These are phyloP conservation scores for Acronicta leporina DNA, from an alignment of 2,888 invertebrate species.

Conservation along the genomic window DNA sequence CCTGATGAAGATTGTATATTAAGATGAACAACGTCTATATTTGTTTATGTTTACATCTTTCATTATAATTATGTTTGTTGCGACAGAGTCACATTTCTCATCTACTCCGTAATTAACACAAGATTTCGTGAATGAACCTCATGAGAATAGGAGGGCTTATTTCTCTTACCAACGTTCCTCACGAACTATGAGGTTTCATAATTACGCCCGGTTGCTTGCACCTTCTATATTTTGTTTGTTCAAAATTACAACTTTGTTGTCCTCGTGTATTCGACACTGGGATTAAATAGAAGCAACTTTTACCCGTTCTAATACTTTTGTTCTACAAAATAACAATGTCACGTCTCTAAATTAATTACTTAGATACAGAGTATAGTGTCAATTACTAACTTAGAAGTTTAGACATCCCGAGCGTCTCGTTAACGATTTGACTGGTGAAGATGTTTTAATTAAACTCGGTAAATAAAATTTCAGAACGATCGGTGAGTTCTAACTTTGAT, in stretches of 20 bases:
- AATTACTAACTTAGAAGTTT: constrained; percentile 38
- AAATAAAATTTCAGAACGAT: constrained; percentile 29
- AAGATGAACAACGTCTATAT: too few relatives aligned
- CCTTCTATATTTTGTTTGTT: constrained; percentile 17
- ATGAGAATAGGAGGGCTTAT: not conserved
- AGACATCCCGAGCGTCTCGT: constrained; percentile 31
- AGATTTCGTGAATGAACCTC: not conserved
- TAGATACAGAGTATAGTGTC: constrained; percentile 16
- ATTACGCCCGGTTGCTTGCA: constrained; percentile 7
- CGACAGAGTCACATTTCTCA: not conserved
- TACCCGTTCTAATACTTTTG: not conserved
- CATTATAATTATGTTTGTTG: not conserved
- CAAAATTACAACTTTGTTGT: constrained; percentile 15
- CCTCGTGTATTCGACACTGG: constrained; percentile 14
- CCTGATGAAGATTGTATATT: too few relatives aligned
- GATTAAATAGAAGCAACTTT: constrained; percentile 18
- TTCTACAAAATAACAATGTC: constrained; percentile 30
- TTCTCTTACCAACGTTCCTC: not conserved
- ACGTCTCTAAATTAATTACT: constrained; percentile 45
- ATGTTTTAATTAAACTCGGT: constrained; percentile 35
- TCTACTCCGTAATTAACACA: not conserved
- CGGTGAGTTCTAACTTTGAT: constrained; percentile 25
- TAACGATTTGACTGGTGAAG: constrained; percentile 23
- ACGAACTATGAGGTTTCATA: constrained; percentile 1
- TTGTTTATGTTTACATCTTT: too few relatives aligned